Conservation (phyloP, 2,113 vertebrate genomes). For the Chloropsis hardwickii region DNA sequence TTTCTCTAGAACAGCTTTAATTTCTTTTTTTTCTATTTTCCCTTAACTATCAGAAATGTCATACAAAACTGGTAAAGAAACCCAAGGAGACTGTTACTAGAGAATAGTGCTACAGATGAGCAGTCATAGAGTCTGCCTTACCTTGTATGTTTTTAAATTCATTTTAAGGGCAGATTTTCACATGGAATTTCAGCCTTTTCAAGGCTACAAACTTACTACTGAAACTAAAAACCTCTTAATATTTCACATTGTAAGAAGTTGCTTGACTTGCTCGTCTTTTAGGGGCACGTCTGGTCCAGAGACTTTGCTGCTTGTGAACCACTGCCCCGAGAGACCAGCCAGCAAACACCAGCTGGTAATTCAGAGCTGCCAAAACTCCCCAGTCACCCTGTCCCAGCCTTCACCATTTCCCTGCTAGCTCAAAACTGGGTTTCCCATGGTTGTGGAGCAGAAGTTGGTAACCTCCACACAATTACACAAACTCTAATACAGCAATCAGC, state of each 20-base stretch:
- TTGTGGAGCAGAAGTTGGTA: neutral
- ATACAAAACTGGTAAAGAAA: neutral
- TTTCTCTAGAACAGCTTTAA: neutral
- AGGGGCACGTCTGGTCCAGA: neutral
- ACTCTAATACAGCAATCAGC: neutral
- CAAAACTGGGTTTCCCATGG: neutral
- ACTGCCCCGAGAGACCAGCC: neutral
- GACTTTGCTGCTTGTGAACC: neutral
- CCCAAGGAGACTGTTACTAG: slow-evolving; percentile 6
- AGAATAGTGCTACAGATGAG: neutral
- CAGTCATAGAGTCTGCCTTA: neutral
- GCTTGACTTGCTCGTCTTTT: neutral
- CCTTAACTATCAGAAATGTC: slow-evolving; percentile 21
- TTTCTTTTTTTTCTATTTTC: slow-evolving; percentile 23
- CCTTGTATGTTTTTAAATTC: neutral
- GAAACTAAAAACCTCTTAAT: neutral
- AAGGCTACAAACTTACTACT: neutral
- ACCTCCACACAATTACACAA: neutral
- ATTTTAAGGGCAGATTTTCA: neutral
- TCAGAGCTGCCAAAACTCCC: neutral
- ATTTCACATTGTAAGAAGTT: neutral
- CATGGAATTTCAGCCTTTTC: neutral
- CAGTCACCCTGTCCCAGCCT: neutral
- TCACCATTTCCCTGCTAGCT: neutral
- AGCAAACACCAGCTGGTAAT: neutral